Percentiles rank a stretch among this genome's conserved stretches.
phyloP scores from a whole-genome alignment of 2,888 invertebrate genomes.

The Drosophila imparisetae region DNA sequence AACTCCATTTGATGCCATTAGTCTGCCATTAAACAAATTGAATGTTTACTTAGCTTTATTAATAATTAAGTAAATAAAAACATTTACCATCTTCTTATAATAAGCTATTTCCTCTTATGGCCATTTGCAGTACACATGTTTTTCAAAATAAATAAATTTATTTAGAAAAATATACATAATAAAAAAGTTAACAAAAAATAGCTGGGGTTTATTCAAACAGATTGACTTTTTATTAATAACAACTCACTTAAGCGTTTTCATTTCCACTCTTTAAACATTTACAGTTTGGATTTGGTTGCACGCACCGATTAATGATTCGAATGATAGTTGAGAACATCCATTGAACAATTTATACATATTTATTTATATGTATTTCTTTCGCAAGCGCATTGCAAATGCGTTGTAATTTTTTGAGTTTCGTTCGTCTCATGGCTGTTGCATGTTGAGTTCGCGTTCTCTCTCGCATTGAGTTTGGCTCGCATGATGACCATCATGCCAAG shows the following conservation, averaged over 20 bases:
- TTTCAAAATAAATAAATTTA: not conserved
- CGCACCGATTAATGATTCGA: not conserved
- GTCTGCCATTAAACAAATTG: not conserved
- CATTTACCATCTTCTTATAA: not conserved
- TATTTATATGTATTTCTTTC: not conserved
- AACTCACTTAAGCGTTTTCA: not conserved
- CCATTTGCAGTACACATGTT: not conserved
- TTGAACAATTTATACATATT: not conserved
- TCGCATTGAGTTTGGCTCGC: conserved; percentile 63
- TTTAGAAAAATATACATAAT: not conserved
- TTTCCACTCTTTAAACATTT: not conserved
- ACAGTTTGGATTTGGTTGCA: not conserved
- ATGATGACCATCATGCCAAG: conserved; percentile 78
- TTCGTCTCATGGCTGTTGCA: conserved; percentile 43
- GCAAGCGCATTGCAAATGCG: conserved; percentile 51
- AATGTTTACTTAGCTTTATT: not conserved
- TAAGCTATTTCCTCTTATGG: not conserved
- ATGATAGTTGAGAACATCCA: not conserved
- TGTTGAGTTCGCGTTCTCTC: conserved; percentile 54
- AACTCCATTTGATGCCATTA: not conserved
- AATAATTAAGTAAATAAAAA: not conserved
- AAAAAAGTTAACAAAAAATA: not conserved
- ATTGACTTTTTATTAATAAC: not conserved
- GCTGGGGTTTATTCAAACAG: not conserved
- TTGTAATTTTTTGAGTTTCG: not conserved